Conservation (phyloP, 2,113 vertebrate species). For the Bos indicus region DNA sequence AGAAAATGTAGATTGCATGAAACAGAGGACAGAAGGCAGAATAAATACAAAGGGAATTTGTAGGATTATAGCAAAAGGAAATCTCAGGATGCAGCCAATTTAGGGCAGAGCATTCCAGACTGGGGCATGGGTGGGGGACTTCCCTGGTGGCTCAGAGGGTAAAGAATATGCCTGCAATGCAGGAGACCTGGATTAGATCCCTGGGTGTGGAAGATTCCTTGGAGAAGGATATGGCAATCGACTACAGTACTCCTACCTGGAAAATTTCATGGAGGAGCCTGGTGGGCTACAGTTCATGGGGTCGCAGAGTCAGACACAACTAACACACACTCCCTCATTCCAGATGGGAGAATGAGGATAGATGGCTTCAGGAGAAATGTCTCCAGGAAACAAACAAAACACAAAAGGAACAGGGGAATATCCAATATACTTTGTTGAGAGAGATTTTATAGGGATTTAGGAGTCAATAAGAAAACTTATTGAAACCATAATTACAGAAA, state of each 20-base stretch:
- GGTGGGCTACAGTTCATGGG: not conserved
- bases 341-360: not conserved
- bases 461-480: not conserved
- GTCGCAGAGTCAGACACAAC: not conserved
- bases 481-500: no score
- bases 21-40: not conserved
- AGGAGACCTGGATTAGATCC: not conserved
- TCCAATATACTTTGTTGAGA: not conserved
- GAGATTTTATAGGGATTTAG: not conserved
- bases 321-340: not conserved
- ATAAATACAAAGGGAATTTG: not conserved
- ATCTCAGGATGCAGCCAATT: not conserved
- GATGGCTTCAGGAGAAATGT: not conserved
- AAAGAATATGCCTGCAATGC: not conserved
- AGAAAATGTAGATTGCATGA: not conserved
- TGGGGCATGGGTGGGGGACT: not conserved
- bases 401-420: not conserved
- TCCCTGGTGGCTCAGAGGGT: not conserved
- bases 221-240: not conserved
- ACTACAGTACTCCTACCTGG: not conserved
- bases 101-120: not conserved
- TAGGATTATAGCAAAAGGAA: not conserved
- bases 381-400: not conserved
- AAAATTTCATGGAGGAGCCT: not conserved
- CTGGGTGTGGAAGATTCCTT: not conserved